Conservation (phyloP, 2,113 vertebrate species). For the Peromyscus polionotus region DNA sequence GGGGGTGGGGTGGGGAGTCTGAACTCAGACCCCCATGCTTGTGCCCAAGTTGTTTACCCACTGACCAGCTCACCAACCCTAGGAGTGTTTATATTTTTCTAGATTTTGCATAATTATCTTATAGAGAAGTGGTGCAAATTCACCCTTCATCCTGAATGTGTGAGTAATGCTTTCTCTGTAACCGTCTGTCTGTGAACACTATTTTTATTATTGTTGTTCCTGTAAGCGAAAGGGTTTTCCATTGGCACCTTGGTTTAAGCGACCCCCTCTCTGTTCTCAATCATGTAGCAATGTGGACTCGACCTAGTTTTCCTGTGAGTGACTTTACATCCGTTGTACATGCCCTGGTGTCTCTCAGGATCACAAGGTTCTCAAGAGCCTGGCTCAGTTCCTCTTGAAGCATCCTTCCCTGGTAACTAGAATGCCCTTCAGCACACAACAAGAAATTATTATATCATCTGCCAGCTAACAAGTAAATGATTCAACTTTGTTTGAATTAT, state of each 20-base stretch:
- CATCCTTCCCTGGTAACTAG: neutral
- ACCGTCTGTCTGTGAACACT: no score
- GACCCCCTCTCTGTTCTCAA: neutral
- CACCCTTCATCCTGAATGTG: neutral
- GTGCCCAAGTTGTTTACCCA: neutral
- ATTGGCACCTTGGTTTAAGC: neutral
- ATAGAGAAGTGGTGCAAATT: neutral
- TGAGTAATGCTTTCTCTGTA: no score
- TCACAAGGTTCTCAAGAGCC: neutral
- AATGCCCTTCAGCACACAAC: slow-evolving; percentile 5
- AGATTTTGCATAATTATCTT: neutral
- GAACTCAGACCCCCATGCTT: neutral
- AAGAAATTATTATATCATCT: neutral
- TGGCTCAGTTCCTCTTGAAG: neutral
- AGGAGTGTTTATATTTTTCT: neutral
- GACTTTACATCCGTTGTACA: neutral
- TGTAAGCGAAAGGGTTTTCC: no score
- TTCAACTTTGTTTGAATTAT: slow-evolving; percentile 53
- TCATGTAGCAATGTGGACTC: neutral
- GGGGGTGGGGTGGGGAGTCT: no score
- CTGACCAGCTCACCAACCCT: neutral
- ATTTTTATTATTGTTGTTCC: neutral
- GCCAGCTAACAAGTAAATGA: slow-evolving; percentile 26
- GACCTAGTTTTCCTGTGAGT: neutral
- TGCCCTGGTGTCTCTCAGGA: neutral